These are phyloP conservation scores for Oophaga sylvatica DNA, from an alignment of 2,797 vertebrate species.

Conservation along the genomic window DNA sequence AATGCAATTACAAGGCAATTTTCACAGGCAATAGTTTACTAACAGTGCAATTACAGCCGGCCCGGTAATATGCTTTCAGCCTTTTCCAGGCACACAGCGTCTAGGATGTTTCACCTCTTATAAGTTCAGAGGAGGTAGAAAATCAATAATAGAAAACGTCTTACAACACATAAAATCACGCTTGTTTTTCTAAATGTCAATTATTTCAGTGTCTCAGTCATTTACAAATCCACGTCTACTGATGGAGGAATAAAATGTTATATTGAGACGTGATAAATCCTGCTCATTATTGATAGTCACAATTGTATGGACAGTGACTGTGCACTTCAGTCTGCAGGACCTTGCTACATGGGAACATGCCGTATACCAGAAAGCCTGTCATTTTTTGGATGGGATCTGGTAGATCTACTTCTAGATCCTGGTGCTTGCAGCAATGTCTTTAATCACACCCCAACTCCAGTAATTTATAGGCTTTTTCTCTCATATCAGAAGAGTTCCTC, in stretches of 20 bases:
- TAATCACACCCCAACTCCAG: too few relatives aligned
- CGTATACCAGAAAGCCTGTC: too few relatives aligned
- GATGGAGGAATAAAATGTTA: neutral
- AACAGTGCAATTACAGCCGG: slow-evolving; percentile 64
- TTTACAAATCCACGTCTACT: slow-evolving; percentile 40
- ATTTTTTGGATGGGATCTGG: too few relatives aligned
- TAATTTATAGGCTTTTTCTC: too few relatives aligned
- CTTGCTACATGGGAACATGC: neutral
- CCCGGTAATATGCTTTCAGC: slow-evolving; percentile 61
- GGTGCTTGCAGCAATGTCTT: too few relatives aligned
- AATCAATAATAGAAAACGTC: slow-evolving; percentile 65
- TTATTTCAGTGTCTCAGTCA: slow-evolving; percentile 63
- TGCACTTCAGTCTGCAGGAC: neutral
- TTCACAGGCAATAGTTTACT: slow-evolving; percentile 63
- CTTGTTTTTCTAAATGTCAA: slow-evolving; percentile 42
- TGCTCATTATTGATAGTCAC: neutral
- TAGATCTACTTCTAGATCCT: too few relatives aligned
- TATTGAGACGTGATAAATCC: slow-evolving; percentile 3
- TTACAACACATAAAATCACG: slow-evolving; percentile 54
- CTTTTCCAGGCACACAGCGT: slow-evolving; percentile 25
- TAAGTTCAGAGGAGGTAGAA: slow-evolving; percentile 54
- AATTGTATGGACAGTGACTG: neutral
- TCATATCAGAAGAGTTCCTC: too few relatives aligned
- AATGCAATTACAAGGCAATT: slow-evolving; percentile 71
- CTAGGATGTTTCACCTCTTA: slow-evolving; percentile 64